These are phyloP conservation scores for Cuculus canorus DNA, from an alignment of 2,797 vertebrate species.

Conservation along the genomic window DNA sequence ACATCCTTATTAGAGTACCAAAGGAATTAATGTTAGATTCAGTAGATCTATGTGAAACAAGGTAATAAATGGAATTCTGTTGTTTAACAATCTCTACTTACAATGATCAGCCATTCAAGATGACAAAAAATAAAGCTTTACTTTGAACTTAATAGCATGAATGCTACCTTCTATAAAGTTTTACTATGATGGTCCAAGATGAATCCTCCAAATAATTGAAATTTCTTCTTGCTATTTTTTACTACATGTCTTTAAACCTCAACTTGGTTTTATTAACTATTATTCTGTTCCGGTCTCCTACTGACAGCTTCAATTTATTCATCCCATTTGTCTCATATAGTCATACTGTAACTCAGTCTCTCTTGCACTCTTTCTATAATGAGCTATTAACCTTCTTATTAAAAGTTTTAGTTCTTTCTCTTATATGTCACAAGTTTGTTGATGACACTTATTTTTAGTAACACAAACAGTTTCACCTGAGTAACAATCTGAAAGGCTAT, in stretches of 20 bases:
- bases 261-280: background rate
- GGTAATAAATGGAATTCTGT: background rate
- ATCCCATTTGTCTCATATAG: background rate
- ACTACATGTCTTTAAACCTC: background rate
- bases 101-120: background rate
- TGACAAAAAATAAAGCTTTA: background rate
- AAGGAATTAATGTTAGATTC: background rate
- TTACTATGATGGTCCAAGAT: background rate
- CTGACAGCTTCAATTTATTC: background rate
- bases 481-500: background rate
- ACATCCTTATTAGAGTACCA: background rate
- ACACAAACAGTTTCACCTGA: background rate
- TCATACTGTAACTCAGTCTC: background rate
- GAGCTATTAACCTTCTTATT: slow-evolving; percentile 23
- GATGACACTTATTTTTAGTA: background rate
- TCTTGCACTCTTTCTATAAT: background rate
- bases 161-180: background rate
- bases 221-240: background rate
- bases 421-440: background rate
- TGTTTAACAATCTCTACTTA: background rate
- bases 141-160: background rate
- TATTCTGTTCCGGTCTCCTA: background rate
- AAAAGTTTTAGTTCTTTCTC: background rate
- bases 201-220: background rate
- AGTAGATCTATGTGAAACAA: background rate